A percentile compares a stretch with the other conserved stretches of the same genome.
Conservation (phyloP, 2,888 invertebrate species). For the Ceraclea dissimilis region DNA sequence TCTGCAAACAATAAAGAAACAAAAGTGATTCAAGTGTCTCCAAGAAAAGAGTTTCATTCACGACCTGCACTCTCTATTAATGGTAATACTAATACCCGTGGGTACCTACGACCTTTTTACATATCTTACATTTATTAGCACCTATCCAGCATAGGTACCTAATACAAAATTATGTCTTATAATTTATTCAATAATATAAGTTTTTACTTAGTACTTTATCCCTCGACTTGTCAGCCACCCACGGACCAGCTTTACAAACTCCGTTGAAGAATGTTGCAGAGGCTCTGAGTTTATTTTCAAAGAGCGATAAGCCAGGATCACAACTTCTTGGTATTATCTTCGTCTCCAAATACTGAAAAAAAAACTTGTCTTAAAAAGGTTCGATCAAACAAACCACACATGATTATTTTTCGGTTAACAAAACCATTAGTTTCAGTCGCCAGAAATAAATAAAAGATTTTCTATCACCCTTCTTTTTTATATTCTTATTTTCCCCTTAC, state of each 20-base stretch:
- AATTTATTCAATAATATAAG: too few species aligned
- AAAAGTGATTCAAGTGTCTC: slow-evolving; percentile 3
- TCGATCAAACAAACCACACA: too few species aligned
- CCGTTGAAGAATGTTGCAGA: slow-evolving; percentile 67
- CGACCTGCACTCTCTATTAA: too few species aligned
- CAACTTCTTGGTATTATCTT: slow-evolving; percentile 65
- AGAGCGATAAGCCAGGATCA: slow-evolving; percentile 57
- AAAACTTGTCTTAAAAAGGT: too few species aligned
- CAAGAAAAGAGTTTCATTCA: too few species aligned
- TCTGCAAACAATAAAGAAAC: too few species aligned
- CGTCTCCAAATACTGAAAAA: slow-evolving; percentile 63
- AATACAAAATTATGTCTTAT: too few species aligned
- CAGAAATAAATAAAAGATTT: neutral
- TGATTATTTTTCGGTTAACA: neutral
- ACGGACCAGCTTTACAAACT: slow-evolving; percentile 81
- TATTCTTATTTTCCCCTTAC: too few species aligned
- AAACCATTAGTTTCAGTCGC: neutral
- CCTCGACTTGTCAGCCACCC: slow-evolving; percentile 60
- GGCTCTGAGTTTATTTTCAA: slow-evolving; percentile 69
- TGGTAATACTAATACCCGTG: too few species aligned
- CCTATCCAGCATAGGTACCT: too few species aligned
- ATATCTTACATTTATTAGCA: too few species aligned
- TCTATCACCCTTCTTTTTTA: neutral
- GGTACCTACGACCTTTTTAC: too few species aligned
- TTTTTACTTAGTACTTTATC: slow-evolving; percentile 61